phyloP scores from a whole-genome alignment of 2,888 invertebrate genomes.

The Trisateles emortualis region DNA sequence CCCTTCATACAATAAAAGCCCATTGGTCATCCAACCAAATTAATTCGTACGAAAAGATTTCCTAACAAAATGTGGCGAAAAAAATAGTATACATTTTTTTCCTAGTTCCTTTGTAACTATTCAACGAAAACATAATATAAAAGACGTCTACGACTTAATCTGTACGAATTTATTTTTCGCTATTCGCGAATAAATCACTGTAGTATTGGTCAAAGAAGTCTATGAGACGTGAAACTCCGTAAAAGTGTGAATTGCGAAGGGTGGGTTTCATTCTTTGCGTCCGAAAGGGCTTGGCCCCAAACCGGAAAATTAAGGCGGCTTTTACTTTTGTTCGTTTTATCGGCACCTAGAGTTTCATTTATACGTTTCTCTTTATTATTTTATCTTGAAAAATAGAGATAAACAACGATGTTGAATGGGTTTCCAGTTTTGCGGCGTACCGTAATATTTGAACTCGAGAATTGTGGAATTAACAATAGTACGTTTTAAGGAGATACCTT shows the following conservation, averaged over 20 bases:
- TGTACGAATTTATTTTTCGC: conserved; percentile 57
- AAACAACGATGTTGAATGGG: conserved; percentile 37
- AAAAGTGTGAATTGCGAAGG: conserved; percentile 60
- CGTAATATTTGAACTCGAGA: conserved; percentile 32
- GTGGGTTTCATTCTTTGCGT: conserved; percentile 47
- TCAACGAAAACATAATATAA: conserved; percentile 41
- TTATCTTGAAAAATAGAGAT: conserved; percentile 52
- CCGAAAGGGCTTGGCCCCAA: conserved; percentile 55
- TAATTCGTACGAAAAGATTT: conserved; percentile 9
- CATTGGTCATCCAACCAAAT: not conserved
- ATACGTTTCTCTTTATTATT: conserved; percentile 52
- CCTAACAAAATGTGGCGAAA: conserved; percentile 7
- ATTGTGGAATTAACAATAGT: conserved; percentile 37
- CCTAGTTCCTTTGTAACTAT: conserved; percentile 40
- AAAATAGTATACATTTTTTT: conserved; percentile 44
- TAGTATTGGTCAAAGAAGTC: conserved; percentile 60
- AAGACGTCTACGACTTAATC: conserved; percentile 51
- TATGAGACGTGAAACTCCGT: conserved; percentile 53
- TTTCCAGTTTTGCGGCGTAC: conserved; percentile 22
- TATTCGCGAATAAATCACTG: conserved; percentile 55
- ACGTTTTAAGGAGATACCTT: conserved; percentile 30
- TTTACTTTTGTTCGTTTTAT: conserved; percentile 70
- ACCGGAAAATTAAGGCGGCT: conserved; percentile 80
- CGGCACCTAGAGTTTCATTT: conserved; percentile 55
- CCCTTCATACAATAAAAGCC: not conserved